These are phyloP conservation scores for Clarias laeviceps DNA, from an alignment of 2,797 vertebrate species.

Conservation along the genomic window DNA sequence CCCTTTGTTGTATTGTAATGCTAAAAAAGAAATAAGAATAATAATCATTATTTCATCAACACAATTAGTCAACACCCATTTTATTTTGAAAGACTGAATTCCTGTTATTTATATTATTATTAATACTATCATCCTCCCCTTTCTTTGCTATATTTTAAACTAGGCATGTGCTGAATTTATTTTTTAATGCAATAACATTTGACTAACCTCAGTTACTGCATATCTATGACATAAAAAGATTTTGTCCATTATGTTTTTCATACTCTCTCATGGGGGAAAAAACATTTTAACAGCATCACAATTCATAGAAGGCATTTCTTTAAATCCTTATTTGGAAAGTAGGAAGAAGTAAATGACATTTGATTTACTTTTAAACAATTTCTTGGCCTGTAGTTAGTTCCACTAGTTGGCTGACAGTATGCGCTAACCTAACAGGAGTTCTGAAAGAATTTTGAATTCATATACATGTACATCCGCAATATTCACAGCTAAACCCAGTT, in stretches of 20 bases:
- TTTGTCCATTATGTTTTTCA: background rate
- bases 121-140: background rate
- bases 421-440: background rate
- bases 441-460: background rate
- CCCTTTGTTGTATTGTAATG: background rate
- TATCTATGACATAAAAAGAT: background rate
- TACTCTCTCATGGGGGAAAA: background rate
- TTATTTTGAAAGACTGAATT: conserved; percentile 19
- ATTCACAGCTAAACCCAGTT: background rate
- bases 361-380: background rate
- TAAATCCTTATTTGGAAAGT: background rate
- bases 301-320: background rate
- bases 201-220: background rate
- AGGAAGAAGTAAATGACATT: background rate
- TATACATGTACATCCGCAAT: background rate
- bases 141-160: conserved; percentile 11
- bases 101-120: conserved; percentile 25
- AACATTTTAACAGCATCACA: background rate
- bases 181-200: background rate
- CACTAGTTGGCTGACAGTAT: background rate
- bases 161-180: conserved; percentile 14
- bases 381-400: background rate
- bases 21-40: background rate
- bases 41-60: background rate
- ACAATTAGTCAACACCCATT: conserved; percentile 6